phyloP scores from a whole-genome alignment of 2,797 vertebrate genomes.

The Decapterus maruadsi region DNA sequence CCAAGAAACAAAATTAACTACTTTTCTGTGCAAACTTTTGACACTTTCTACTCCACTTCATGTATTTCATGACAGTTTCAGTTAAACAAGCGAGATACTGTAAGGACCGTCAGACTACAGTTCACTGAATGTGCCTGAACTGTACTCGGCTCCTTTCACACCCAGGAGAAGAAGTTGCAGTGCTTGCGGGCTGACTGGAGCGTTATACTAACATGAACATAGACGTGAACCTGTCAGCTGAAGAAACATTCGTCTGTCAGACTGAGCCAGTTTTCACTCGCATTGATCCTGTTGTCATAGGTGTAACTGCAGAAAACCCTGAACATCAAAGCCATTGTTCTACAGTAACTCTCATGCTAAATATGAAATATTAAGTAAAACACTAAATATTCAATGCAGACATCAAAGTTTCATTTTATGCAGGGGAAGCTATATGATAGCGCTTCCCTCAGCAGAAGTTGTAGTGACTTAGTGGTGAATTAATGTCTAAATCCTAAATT shows the following conservation, averaged over 20 bases:
- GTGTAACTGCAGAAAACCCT: background rate
- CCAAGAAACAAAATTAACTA: no score
- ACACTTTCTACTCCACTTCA: no score
- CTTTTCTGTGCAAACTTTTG: no score
- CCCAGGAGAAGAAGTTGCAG: no score
- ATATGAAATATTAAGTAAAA: slow-evolving; percentile 62
- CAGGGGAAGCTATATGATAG: slow-evolving; percentile 44
- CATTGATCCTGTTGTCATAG: background rate
- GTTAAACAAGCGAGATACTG: no score
- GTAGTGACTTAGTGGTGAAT: slow-evolving; percentile 24
- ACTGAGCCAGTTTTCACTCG: background rate
- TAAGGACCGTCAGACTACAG: no score
- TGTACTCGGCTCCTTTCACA: no score
- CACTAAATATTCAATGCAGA: slow-evolving; percentile 57
- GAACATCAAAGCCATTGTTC: slow-evolving; percentile 52
- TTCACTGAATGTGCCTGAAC: no score
- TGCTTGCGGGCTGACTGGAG: no score
- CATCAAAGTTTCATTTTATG: slow-evolving; percentile 67
- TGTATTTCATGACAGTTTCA: no score
- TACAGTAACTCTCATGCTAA: slow-evolving; percentile 24
- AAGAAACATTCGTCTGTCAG: background rate
- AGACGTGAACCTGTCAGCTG: no score
- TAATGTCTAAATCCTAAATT: slow-evolving; percentile 37
- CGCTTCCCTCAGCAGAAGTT: slow-evolving; percentile 59
- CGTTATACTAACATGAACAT: no score